Base-by-base conservation (phyloP, 2,113 vertebrate genomes). In the Scomber scombrus region DNA sequence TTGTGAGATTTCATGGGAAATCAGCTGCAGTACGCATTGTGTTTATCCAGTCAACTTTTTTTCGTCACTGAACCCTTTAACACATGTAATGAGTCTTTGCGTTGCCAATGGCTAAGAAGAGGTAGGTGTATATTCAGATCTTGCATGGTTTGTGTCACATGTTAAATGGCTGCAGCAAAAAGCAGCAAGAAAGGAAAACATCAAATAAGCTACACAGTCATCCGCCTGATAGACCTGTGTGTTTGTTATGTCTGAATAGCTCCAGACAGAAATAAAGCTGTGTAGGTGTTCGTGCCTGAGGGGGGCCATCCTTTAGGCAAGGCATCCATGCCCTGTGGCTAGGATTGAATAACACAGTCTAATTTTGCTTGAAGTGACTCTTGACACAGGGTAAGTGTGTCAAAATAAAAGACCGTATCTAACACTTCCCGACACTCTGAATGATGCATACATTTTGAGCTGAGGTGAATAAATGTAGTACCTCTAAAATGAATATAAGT, bases 241-340 rank as follows among this genome's bases (percentile, higher is more conserved):
- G 69, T 70, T 69, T 56, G 72, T 18, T 76, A 43, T 56, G 70
- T 55, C 11, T 75, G 64, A 76, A 80, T 63, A 82, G 75, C 60
- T 52, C 19, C 65, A 74, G 47, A 85, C 78, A 65, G 65, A 61
- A 85, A 75, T 68, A 76, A 75, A 78, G 56, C 46, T n/a, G 46
- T 56, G 84, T 86, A 34, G 80, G 73, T 3, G 34, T 45, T 18
- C n/a, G 31, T 14, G 67, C 65, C 61, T 64, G 71, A 68, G 40
- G 55, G 19, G n/a, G 29, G 62, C 21, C 46, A 56, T 61, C 62
- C 62, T 80, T 16, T 82, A 61, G 80, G 80, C 75, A 79, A 67
- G 51, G 23, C 60, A 66, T 56, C 6, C 61, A 47, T 80, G 45
- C 66, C 74, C 85, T 0, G 2, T 62, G 68, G 77, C 62, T 16